These are phyloP conservation scores for Scatophagus argus DNA, from an alignment of 2,113 vertebrate genomes.

Conservation along the genomic window DNA sequence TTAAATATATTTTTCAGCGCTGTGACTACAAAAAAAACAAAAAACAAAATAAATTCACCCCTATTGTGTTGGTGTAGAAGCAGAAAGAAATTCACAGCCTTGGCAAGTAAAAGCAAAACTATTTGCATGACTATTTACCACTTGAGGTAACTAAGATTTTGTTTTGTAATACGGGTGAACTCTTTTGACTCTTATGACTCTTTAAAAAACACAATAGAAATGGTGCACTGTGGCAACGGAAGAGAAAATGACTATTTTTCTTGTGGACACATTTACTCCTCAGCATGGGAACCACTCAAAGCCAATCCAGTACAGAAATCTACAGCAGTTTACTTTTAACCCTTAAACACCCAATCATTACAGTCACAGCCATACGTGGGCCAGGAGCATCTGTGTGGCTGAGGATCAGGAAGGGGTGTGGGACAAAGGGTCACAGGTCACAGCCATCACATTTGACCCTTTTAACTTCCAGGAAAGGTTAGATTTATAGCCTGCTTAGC, in stretches of 20 bases:
- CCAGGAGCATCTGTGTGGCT: background rate
- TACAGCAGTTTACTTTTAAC: constrained; percentile 8
- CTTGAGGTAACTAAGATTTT: too few relatives aligned
- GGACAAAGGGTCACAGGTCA: constrained; percentile 31
- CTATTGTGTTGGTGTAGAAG: background rate
- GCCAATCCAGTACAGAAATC: constrained; percentile 12
- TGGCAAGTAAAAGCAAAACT: background rate
- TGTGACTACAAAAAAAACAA: background rate
- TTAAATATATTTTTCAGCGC: background rate
- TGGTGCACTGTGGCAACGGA: background rate
- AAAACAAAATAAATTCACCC: background rate
- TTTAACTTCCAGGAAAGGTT: constrained; percentile 22
- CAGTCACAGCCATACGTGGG: constrained; percentile 19
- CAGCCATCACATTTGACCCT: constrained; percentile 32
- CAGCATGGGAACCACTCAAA: background rate
- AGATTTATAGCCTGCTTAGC: constrained; percentile 41
- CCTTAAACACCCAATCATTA: constrained; percentile 17
- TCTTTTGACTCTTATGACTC: too few relatives aligned
- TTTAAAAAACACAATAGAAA: too few relatives aligned
- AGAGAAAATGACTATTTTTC: background rate
- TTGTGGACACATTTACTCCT: background rate
- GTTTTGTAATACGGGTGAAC: background rate
- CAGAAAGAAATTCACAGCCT: background rate
- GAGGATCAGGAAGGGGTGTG: constrained; percentile 4
- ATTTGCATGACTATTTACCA: too few relatives aligned